Percentiles rank a stretch among this genome's conserved stretches.
Conservation (phyloP, 2,888 invertebrate species). For the Scaptomyza parva region DNA sequence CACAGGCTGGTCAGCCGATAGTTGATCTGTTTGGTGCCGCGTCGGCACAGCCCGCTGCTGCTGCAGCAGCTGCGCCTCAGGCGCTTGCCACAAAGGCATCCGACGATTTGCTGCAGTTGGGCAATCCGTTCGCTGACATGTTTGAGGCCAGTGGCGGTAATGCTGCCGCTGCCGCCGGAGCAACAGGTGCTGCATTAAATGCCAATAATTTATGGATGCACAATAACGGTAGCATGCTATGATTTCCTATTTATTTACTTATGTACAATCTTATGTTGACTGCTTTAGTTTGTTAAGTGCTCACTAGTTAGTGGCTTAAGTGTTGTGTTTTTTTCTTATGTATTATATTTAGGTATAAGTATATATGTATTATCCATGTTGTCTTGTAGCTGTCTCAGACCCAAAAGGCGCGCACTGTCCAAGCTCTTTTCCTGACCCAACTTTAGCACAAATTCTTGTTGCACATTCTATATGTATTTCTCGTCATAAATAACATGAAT, state of each 20-base stretch:
- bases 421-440: slow-evolving; percentile 34
- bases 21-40: slow-evolving; percentile 91
- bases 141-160: slow-evolving; percentile 89
- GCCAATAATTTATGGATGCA: slow-evolving; percentile 86
- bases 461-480: slow-evolving; percentile 35
- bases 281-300: slow-evolving; percentile 45
- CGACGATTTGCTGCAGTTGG: slow-evolving; percentile 94
- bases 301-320: slow-evolving; percentile 39
- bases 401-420: slow-evolving; percentile 30
- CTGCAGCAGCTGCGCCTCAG: slow-evolving; percentile 84
- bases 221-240: slow-evolving; percentile 86
- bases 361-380: slow-evolving; percentile 38
- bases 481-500: slow-evolving; percentile 32
- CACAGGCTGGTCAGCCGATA: slow-evolving; percentile 87
- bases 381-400: slow-evolving; percentile 56
- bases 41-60: slow-evolving; percentile 82
- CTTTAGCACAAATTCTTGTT: slow-evolving; percentile 43
- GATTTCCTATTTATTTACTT: slow-evolving; percentile 62
- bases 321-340: slow-evolving; percentile 48
- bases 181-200: slow-evolving; percentile 80
- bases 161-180: slow-evolving; percentile 64
- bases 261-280: slow-evolving; percentile 35
- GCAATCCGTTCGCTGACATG: slow-evolving; percentile 96
- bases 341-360: slow-evolving; percentile 13
- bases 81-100: slow-evolving; percentile 88